phyloP scores from a whole-genome alignment of 2,113 vertebrate species.

The Parotia lawesii region DNA sequence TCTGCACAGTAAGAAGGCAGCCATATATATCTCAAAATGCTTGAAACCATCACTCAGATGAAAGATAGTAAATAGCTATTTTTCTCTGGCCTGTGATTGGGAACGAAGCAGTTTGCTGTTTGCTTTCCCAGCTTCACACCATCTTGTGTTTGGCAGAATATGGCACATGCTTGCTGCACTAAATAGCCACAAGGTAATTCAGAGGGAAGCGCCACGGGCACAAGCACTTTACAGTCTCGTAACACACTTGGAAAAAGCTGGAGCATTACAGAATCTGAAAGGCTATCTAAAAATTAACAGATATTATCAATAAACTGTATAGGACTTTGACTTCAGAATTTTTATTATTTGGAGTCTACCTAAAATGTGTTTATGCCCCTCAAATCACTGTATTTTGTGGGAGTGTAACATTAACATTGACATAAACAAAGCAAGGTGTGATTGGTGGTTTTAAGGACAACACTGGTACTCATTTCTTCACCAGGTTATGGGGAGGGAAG shows the following conservation, averaged over 20 bases:
- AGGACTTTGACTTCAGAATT: neutral
- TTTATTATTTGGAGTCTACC: neutral
- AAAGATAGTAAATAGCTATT: neutral
- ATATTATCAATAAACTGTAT: neutral
- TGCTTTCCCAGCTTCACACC: neutral
- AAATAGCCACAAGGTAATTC: neutral
- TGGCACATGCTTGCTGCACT: neutral
- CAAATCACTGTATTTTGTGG: neutral
- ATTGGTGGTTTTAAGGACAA: neutral
- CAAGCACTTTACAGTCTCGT: accelerated
- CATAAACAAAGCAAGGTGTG: neutral
- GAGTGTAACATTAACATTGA: neutral
- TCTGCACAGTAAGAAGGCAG: neutral
- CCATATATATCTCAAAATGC: neutral
- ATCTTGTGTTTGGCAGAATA: neutral
- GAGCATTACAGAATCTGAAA: neutral
- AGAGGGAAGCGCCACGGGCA: neutral
- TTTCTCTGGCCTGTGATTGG: neutral
- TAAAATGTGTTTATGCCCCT: neutral
- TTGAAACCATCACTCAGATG: neutral
- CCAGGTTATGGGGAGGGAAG: neutral
- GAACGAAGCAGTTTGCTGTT: neutral
- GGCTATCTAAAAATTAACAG: neutral
- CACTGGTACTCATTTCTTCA: neutral
- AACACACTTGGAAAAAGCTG: neutral